Percentiles rank a stretch among this genome's conserved stretches.
phyloP scores from a whole-genome alignment of 2,113 vertebrate genomes.

The Gambusia affinis region DNA sequence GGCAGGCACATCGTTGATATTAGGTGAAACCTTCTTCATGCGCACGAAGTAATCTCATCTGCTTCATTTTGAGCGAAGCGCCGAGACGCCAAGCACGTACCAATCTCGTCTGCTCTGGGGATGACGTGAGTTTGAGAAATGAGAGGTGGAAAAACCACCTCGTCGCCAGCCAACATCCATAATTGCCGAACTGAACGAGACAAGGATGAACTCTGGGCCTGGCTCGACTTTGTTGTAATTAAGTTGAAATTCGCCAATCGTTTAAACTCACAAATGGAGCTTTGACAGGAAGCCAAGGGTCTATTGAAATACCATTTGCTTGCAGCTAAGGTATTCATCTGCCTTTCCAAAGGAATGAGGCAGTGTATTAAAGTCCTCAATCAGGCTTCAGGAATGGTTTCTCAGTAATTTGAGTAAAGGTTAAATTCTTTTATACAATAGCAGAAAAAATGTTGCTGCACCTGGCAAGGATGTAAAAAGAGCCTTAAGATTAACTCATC shows the following conservation, averaged over 20 bases:
- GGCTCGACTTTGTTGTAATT: constrained; percentile 73
- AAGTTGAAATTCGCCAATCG: constrained; percentile 77
- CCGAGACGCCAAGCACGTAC: constrained; percentile 43
- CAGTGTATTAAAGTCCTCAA: constrained; percentile 49
- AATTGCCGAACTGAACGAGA: constrained; percentile 73
- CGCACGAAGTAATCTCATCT: constrained; percentile 74
- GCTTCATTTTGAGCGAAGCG: constrained; percentile 66
- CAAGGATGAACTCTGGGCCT: constrained; percentile 74
- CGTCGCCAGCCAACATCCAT: constrained; percentile 63
- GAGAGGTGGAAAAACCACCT: constrained; percentile 62
- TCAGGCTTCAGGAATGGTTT: constrained; percentile 58
- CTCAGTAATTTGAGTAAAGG: constrained; percentile 74
- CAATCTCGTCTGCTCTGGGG: constrained; percentile 76
- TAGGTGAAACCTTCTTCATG: constrained; percentile 62
- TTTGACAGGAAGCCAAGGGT: constrained; percentile 79
- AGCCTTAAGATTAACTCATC: background rate
- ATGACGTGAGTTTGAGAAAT: constrained; percentile 70
- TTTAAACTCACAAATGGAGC: constrained; percentile 76
- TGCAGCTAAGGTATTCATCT: constrained; percentile 65
- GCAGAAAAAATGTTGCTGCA: background rate
- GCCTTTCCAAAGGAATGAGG: constrained; percentile 49
- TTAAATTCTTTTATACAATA: constrained; percentile 65
- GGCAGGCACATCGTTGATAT: constrained; percentile 57
- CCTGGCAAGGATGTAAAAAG: background rate
- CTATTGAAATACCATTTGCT: constrained; percentile 72